Percentiles rank a stretch among this genome's conserved stretches.
phyloP scores from a whole-genome alignment of 2,888 invertebrate genomes.

The Atherix ibis region DNA sequence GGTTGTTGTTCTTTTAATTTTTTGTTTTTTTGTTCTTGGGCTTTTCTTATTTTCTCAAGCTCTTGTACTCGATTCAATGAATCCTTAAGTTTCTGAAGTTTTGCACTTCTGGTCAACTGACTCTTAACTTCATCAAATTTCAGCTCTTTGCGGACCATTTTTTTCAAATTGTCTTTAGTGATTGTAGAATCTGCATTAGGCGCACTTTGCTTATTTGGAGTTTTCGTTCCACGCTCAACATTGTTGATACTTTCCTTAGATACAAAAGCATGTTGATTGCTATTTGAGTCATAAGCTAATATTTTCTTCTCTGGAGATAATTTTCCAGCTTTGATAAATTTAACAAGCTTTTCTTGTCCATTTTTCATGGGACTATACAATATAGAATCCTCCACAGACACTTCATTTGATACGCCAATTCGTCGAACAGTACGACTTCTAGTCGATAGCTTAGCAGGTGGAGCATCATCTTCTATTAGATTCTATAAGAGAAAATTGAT shows the following conservation, averaged over 20 bases:
- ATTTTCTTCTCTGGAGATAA: conserved; percentile 27
- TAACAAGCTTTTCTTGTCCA: conserved; percentile 25
- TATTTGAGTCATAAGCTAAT: too few species aligned
- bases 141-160: conserved; percentile 40
- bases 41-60: conserved; percentile 42
- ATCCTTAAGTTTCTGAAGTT: conserved; percentile 53
- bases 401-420: conserved; percentile 14
- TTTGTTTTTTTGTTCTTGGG: conserved; percentile 26
- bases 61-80: conserved; percentile 49
- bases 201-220: conserved; percentile 15
- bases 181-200: conserved; percentile 14
- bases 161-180: conserved; percentile 31
- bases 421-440: too few species aligned
- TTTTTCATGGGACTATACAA: too few species aligned
- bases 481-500: too few species aligned
- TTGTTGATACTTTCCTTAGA: conserved; percentile 21
- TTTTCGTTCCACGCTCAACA: conserved; percentile 23
- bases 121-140: conserved; percentile 53
- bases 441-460: too few species aligned
- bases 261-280: too few species aligned
- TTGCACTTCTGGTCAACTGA: conserved; percentile 48
- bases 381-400: conserved; percentile 11
- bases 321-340: conserved; percentile 28
- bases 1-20: conserved; percentile 19
- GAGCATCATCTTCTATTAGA: too few species aligned